A percentile compares a stretch with the other conserved stretches of the same genome.
phyloP scores from a whole-genome alignment of 2,113 vertebrate species.

The Ptychochromis oligacanthus region DNA sequence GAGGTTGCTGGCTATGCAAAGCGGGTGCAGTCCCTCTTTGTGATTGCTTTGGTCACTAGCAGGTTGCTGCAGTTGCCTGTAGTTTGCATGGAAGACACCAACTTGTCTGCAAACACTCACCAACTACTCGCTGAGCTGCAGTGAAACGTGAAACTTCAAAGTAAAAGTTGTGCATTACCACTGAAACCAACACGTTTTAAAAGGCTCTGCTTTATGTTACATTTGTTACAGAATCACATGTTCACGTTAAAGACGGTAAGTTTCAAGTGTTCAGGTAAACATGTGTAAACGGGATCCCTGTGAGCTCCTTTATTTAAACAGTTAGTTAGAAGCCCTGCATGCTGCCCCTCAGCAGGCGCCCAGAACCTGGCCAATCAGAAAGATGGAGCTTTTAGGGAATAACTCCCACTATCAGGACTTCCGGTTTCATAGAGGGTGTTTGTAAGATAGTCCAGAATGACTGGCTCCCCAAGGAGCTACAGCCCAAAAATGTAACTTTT shows the following conservation, averaged over 20 bases:
- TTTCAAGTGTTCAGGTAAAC: too few relatives aligned
- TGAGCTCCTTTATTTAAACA: too few relatives aligned
- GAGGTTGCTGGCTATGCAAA: background rate
- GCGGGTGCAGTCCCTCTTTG: rapidly evolving
- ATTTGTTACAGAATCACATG: background rate
- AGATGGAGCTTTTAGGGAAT: too few relatives aligned
- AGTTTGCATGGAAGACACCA: too few relatives aligned
- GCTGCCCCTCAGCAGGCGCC: background rate
- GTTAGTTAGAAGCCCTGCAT: background rate
- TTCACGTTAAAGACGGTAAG: background rate
- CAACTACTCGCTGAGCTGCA: too few relatives aligned
- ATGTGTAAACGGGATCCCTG: too few relatives aligned
- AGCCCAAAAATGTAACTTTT: background rate
- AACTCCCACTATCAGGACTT: too few relatives aligned
- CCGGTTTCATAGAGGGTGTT: background rate
- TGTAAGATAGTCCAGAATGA: too few relatives aligned
- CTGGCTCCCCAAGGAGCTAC: background rate
- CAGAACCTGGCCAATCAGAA: background rate
- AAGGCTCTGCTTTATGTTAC: too few relatives aligned
- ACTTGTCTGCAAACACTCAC: too few relatives aligned
- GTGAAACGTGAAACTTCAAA: background rate
- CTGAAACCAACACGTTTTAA: background rate
- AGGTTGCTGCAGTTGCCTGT: background rate
- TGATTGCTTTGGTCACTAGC: background rate
- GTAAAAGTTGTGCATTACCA: background rate